Evolutionary conservation across 1,140 invertebrate genomes (phyloP).

Genomic region (Zelostemma sp.): DNA sequence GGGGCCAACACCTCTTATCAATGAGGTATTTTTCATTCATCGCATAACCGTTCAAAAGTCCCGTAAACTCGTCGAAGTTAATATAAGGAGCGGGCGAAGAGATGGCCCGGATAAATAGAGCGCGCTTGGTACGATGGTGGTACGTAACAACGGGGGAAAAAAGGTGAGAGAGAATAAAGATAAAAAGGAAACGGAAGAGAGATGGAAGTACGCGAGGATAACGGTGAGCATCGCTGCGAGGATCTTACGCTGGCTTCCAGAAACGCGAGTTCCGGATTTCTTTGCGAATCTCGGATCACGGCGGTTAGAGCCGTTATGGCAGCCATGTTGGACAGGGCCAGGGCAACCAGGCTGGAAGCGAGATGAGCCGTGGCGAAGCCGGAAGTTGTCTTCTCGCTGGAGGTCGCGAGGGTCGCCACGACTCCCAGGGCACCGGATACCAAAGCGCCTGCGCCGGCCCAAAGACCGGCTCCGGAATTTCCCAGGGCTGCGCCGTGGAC

Average conservation of each 20-base stretch:
- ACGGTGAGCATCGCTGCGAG: slow-evolving; percentile 4
- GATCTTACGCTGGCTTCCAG: slow-evolving; percentile 53
- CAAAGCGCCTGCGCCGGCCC: slow-evolving; percentile 69
- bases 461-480: slow-evolving; percentile 68
- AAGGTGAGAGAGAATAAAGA: slow-evolving; percentile 9
- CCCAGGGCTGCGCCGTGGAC: slow-evolving; percentile 68
- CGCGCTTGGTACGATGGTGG: slow-evolving; percentile 17
- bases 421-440: slow-evolving; percentile 64
- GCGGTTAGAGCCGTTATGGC: slow-evolving; percentile 66
- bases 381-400: slow-evolving; percentile 50
- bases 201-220: slow-evolving; percentile 4
- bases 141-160: slow-evolving; percentile 9
- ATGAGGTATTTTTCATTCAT: slow-evolving; percentile 33
- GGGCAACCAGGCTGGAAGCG: slow-evolving; percentile 62
- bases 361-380: slow-evolving; percentile 64
- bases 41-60: slow-evolving; percentile 25
- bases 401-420: slow-evolving; percentile 60
- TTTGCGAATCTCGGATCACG: slow-evolving; percentile 63
- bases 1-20: slow-evolving; percentile 16
- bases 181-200: slow-evolving; percentile 28
- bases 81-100: slow-evolving; percentile 23
- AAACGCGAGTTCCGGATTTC: slow-evolving; percentile 56
- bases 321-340: slow-evolving; percentile 66
- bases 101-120: slow-evolving; percentile 29
- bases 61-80: slow-evolving; percentile 26